Evolutionary conservation across 2,797 vertebrate genomes (phyloP), one percentile per base, ranked within the genome.

Genomic region (Crenichthys baileyi): DNA sequence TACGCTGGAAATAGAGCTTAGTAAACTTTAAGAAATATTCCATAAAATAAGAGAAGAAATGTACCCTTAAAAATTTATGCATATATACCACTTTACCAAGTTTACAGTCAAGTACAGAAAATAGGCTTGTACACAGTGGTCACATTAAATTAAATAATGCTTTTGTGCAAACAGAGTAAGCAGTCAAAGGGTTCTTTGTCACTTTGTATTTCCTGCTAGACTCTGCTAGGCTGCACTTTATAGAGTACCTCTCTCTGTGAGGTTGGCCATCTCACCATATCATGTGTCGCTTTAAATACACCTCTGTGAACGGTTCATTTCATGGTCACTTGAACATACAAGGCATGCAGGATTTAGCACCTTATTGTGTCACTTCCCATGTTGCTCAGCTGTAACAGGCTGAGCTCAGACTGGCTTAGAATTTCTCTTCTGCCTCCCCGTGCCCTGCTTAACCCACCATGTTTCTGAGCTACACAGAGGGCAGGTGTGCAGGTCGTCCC

Each of bases 261-360:
- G 78, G 77, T 13, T 68, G 65, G 60, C 72, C 82, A 77, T 77
- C 73, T 26, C 77, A 78, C 78, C 51, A 2, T 78, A 83, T 88
- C 78, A 4, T 22, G 78, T 88, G 82, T 86, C 60, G 5, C 84
- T 84, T 83, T 81, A 87, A 89, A 86, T 83, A 63, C 67, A 79
- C 85, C 82, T 84, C 87, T 67, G 68, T 9, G 73, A 79, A 85
- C 65, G 82, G 83, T 83, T 89, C 79, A 85, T 90, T 90, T 88
- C 89, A 91, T 79, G 90, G 86, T 85, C 91, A 91, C 87, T 90
- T 91, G 89, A 89, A 90, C 86, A 81, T 82, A 86, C 85, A 76
- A 83, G 77, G 70, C 83, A 15, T 29, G 84, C 67, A 79, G 85
- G 85, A 82, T 85, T 85, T 86, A 83, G 73, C 9, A 6, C 75